Conservation (phyloP, 2,888 invertebrate genomes). For the Dysmachus trigonus region DNA sequence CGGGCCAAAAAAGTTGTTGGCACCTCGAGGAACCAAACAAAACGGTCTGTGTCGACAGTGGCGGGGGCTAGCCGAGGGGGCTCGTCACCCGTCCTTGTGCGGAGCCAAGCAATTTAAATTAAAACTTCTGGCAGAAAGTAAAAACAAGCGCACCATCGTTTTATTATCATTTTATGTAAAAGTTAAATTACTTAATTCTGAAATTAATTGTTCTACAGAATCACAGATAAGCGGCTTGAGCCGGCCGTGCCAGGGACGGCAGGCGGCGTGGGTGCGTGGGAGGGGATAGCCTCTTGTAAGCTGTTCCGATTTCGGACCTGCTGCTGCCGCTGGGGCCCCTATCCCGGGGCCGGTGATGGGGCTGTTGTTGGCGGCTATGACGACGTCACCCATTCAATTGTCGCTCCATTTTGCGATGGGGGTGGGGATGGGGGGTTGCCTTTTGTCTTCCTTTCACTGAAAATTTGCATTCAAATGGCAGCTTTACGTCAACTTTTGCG, state of each 20-base stretch:
- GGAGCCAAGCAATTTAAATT: constrained; percentile 39
- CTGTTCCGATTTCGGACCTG: not conserved
- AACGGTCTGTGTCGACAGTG: not conserved
- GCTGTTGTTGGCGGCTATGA: not conserved
- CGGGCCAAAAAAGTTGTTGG: not conserved
- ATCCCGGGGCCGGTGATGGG: not conserved
- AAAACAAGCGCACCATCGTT: constrained; percentile 35
- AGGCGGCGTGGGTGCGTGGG: not conserved
- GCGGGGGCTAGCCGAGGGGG: not conserved
- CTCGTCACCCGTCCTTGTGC: not conserved
- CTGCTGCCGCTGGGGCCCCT: not conserved
- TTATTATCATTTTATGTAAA: constrained; percentile 45
- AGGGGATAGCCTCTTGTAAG: not conserved
- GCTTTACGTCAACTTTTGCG: constrained; percentile 35
- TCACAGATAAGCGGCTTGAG: constrained; percentile 14
- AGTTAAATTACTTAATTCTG: constrained; percentile 47
- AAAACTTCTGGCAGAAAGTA: constrained; percentile 41
- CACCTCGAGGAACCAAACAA: not conserved
- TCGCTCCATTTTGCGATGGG: constrained; percentile 13
- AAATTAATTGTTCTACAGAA: constrained; percentile 45
- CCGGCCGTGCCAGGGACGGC: not conserved
- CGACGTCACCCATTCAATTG: constrained; percentile 22
- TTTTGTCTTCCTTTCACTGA: constrained; percentile 31
- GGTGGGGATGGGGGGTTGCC: no score
- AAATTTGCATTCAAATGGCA: constrained; percentile 42